Evolutionary conservation across 2,113 vertebrate species (phyloP), one percentile per base, ranked within the genome.

Genomic region (Suncus etruscus): DNA sequence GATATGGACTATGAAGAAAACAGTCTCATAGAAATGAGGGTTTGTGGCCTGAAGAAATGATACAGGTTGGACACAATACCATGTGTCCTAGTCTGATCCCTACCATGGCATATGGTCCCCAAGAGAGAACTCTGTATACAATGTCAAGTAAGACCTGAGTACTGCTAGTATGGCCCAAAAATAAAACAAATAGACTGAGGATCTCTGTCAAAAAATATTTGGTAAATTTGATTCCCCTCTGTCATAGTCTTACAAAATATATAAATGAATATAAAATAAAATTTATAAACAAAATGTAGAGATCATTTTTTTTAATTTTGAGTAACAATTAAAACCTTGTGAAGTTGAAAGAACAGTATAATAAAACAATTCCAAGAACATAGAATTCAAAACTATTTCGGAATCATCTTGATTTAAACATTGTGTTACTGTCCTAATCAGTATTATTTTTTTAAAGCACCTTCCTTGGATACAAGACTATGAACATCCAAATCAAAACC

Each of bases 381-480:
- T 29, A 77, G 78, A 31, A 77, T 68, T 48, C 39, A 72, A 91
- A 81, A 29, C 18, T 9, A 75, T 83, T 31, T 82, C 48, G 74
- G 93, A 75, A 73, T 92, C 6, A 86, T 50, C 31, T 72, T 76
- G 20, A 50, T 91, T 90, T 80, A 75, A 94, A 89, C 72, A n/a
- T 73, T 81, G 81, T 72, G 81, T 72, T 31, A 39, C 32, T 47
- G 69, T 3, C 24, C 14, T 61, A 88, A 87, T 89, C 6, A 73
- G n/a, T 15, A 51, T 18, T 27, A 81, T 91, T 20, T 45, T 39
- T 91, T 65, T n/a, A 47, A 91, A 91, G 87, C 24, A 25, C 18
- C 18, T 84, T 87, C 83, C 48, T 83, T 81, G 32, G 61, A 65
- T 80, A 86, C 69, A 1, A 85, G 14, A 22, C 25, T 61, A 86